Evolutionary conservation across 2,888 invertebrate species (phyloP).

Genomic region (Malachius bipustulatus): DNA sequence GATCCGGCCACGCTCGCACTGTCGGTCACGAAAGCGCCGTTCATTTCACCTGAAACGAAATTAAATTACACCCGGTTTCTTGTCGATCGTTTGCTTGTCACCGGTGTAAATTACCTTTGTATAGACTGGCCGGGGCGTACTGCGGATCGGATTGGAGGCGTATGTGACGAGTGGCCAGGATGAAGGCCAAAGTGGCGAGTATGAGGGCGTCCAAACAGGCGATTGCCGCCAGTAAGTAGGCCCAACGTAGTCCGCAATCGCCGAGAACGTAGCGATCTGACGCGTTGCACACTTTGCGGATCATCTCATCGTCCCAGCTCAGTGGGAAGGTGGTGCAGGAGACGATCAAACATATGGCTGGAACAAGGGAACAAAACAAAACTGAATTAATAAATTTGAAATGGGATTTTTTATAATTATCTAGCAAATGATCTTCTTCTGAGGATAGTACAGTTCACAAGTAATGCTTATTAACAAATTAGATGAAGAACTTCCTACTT

Average conservation of each 20-base stretch:
- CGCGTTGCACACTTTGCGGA: conserved; percentile 76
- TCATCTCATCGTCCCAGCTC: conserved; percentile 77
- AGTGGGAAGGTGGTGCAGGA: conserved; percentile 84
- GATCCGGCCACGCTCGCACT: conserved; percentile 72
- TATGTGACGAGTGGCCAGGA: conserved; percentile 81
- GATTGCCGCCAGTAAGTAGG: conserved; percentile 84
- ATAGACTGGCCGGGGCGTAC: conserved; percentile 49
- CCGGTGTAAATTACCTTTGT: conserved; percentile 30
- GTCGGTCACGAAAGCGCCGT: conserved; percentile 78
- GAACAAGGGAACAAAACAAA: too few species aligned
- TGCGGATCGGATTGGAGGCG: conserved; percentile 70
- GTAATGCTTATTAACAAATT: too few species aligned
- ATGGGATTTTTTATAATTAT: too few species aligned
- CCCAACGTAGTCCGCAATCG: conserved; percentile 84
- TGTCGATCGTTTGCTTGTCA: neutral
- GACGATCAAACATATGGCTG: conserved; percentile 77
- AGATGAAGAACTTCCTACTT: too few species aligned
- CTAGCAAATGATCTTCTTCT: too few species aligned
- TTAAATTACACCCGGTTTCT: neutral
- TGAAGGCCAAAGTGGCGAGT: conserved; percentile 81
- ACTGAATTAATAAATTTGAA: too few species aligned
- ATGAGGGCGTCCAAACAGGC: conserved; percentile 78
- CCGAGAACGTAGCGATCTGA: conserved; percentile 69
- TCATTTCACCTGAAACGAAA: conserved; percentile 66
- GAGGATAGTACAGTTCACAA: too few species aligned